Percentiles rank a stretch among this genome's conserved stretches.
Conservation (phyloP, 1,140 invertebrate species). For the Caenorhabditis remanei region DNA sequence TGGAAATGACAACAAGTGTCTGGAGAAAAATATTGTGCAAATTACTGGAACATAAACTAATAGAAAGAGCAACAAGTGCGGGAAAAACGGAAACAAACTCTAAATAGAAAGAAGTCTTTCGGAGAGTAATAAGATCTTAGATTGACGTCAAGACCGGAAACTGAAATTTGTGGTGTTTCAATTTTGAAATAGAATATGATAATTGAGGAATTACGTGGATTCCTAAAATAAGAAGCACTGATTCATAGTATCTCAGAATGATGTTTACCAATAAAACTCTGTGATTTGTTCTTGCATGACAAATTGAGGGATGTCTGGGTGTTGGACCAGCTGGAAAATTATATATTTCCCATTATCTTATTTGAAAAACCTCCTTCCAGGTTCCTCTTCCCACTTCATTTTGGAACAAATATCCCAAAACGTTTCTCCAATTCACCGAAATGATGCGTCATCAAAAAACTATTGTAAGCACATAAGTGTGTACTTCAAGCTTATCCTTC, state of each 20-base stretch:
- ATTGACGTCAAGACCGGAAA: constrained; percentile 18
- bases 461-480: not conserved
- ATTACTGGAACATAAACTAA: constrained; percentile 28
- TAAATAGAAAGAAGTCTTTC: not conserved
- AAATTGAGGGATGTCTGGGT: no score
- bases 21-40: not conserved
- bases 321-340: no score
- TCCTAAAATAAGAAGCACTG: no score
- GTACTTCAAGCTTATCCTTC: constrained; percentile 42
- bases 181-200: no score
- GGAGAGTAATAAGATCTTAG: not conserved
- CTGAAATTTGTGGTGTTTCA: not conserved
- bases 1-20: constrained; percentile 3
- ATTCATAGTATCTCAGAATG: no score
- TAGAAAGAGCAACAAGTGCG: not conserved
- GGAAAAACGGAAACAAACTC: not conserved
- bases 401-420: no score
- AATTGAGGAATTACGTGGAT: no score
- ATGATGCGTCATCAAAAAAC: constrained; percentile 28
- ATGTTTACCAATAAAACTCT: no score
- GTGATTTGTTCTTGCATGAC: no score
- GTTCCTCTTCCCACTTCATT: no score
- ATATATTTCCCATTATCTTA: no score
- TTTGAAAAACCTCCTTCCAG: no score
- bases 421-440: not conserved